Evolutionary conservation across 2,888 invertebrate species (phyloP), one percentile per base, ranked within the genome.

Genomic region (Oligia latruncula): DNA sequence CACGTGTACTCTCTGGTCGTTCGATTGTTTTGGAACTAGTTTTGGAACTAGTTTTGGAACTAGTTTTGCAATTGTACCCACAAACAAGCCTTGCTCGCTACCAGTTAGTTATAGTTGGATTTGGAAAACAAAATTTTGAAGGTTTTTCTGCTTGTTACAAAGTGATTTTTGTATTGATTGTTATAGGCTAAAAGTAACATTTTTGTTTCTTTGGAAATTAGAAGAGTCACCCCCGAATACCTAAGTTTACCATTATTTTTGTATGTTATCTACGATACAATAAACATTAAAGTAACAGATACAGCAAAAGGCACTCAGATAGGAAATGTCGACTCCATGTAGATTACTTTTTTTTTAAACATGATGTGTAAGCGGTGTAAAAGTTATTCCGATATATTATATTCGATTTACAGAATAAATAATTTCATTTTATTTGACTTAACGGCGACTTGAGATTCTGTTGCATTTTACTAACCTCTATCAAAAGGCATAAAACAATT

Each of bases 1-100:
- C 55, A 74, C 83, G 71, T 70, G 77, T 55, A 67, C 62, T 65
- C 29, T 43, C 9, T n/a, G 77, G 71, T 77, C 15, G 67, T 71
- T n/a, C 40, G 49, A 85, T 84, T 71, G 70, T 74, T 82, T 78
- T 73, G 43, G 62, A 70, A 73, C 82, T 80, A 60, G 77, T 81
- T 81, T 71, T 58, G 29, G n/a, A n/a, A n/a, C n/a, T n/a, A n/a
- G 70, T 74, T 82, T 78, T 73, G 43, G 62, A 70, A 73, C 82
- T 80, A 60, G 77, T 81, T 81, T 71, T 58, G 29, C 60, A 62
- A 75, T 82, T 77, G 78, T 80, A 75, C 49, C 49, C 55, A 17
- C 80, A 77, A 78, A 17, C 81, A 75, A 78, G 70, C 58, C 65
- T 73, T 70, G 71, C 55, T 66, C 75, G 40, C 29, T 64, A 62